These are phyloP conservation scores for Pantherophis vulpinus DNA, from an alignment of 2,797 vertebrate genomes.

Conservation along the genomic window DNA sequence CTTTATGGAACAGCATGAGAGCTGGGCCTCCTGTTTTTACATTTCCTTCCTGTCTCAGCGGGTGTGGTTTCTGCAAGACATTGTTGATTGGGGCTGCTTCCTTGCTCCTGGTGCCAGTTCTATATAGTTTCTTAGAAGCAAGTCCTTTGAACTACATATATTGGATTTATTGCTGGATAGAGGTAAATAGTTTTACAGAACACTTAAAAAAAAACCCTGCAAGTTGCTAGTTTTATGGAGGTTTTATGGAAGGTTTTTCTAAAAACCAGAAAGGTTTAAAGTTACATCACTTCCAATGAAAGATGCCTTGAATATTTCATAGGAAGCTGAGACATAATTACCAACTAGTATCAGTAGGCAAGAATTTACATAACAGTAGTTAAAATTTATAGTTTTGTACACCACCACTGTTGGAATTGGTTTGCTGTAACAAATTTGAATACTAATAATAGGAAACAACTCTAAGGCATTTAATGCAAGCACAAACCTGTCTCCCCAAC, in stretches of 20 bases:
- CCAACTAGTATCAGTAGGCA: neutral
- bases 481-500: neutral
- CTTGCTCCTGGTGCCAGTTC: neutral
- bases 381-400: neutral
- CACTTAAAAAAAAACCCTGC: neutral
- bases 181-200: neutral
- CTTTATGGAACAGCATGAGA: neutral
- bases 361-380: neutral
- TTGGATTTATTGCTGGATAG: neutral
- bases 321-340: neutral
- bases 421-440: neutral
- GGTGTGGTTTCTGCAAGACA: neutral
- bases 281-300: neutral
- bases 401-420: neutral
- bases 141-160: neutral
- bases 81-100: neutral
- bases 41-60: neutral
- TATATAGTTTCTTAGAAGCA: neutral
- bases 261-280: neutral
- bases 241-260: neutral
- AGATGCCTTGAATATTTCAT: neutral
- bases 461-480: neutral
- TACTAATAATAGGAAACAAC: neutral
- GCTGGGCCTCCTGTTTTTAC: neutral
- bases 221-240: neutral